Percentiles rank a stretch among this genome's conserved stretches.
These are phyloP conservation scores for Capra hircus DNA, from an alignment of 2,113 vertebrate genomes.

Conservation along the genomic window DNA sequence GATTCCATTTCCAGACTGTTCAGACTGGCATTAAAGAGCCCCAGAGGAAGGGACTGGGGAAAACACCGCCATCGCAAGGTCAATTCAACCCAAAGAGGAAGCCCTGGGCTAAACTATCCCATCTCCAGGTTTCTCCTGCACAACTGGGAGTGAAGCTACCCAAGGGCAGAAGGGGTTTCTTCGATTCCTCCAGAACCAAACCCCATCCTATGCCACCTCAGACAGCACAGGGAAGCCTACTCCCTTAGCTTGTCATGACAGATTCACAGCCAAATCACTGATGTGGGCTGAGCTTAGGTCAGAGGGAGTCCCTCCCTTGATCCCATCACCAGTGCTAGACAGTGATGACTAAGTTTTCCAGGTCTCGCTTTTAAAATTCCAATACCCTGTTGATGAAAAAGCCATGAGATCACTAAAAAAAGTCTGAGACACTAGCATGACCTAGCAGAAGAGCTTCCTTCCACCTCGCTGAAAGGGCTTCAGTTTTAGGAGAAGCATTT, in stretches of 20 bases:
- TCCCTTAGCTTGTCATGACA: background rate
- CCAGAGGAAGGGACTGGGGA: background rate
- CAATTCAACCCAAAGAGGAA: background rate
- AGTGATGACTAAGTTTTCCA: background rate
- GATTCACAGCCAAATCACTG: background rate
- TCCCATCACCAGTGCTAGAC: background rate
- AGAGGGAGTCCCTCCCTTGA: background rate
- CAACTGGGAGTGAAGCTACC: background rate
- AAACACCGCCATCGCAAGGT: background rate
- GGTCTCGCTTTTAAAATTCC: background rate
- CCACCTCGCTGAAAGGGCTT: background rate
- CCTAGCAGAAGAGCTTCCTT: background rate
- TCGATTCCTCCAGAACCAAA: background rate
- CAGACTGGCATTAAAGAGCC: background rate
- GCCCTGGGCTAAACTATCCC: background rate
- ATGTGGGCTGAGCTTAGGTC: background rate
- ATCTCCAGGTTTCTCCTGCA: background rate
- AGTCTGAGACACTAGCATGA: background rate
- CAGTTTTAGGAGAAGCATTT: background rate
- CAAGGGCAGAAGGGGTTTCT: background rate
- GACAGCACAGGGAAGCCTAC: background rate
- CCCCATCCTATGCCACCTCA: background rate
- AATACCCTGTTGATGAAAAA: background rate
- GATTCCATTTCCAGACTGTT: slow-evolving; percentile 15
- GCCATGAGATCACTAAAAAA: background rate